Conservation (phyloP, 2,797 vertebrate species). For the Gorsachius magnificus region DNA sequence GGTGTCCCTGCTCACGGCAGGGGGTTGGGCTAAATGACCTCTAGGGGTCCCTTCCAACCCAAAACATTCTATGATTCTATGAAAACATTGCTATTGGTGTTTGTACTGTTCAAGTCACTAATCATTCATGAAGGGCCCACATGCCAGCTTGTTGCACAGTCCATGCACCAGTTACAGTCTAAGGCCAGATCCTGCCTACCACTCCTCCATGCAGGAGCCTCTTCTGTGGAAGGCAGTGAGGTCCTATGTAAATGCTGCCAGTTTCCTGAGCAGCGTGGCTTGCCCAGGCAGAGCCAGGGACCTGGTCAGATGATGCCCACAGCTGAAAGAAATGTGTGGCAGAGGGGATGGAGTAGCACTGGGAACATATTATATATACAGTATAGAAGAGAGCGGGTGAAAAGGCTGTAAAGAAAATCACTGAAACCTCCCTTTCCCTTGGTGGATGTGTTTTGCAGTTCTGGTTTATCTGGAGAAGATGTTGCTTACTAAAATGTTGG, state of each 20-base stretch:
- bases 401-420: neutral
- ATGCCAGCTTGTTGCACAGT: neutral
- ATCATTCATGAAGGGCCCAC: neutral
- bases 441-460: neutral
- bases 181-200: neutral
- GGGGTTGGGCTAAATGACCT: no score
- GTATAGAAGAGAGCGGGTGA: neutral
- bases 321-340: neutral
- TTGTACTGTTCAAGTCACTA: neutral
- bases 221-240: neutral
- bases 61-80: no score
- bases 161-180: fast-evolving
- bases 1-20: no score
- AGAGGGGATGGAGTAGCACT: neutral
- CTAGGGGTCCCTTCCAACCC: no score
- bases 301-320: neutral
- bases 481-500: neutral
- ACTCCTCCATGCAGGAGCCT: fast-evolving
- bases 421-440: neutral
- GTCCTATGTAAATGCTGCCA: fast-evolving
- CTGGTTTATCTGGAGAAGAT: neutral
- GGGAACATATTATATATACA: neutral
- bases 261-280: fast-evolving
- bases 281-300: neutral
- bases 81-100: neutral